These are phyloP conservation scores for Amphimedon queenslandica DNA, from an alignment of 37 sponge, comb jelly and placozoan species.

Conservation along the genomic window DNA sequence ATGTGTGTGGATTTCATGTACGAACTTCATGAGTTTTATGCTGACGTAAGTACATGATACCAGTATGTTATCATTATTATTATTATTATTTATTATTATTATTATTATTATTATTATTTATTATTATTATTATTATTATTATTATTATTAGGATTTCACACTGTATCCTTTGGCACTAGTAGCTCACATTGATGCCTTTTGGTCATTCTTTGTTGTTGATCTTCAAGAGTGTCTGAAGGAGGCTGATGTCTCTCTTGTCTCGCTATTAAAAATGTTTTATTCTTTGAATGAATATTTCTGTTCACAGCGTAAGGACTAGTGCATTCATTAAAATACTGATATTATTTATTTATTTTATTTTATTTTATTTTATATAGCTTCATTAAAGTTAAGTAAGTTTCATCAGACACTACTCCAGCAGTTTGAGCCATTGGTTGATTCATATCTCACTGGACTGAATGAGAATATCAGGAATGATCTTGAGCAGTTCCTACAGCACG, in stretches of 20 bases:
- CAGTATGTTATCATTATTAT: no score
- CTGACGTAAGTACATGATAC: conserved; percentile 16
- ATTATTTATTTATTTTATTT: neutral
- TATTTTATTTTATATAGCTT: conserved; percentile 7
- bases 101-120: no score
- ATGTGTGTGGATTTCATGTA: conserved; percentile 59
- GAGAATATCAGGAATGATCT: conserved; percentile 18
- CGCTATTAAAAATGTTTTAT: conserved; percentile 41
- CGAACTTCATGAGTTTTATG: conserved; percentile 55
- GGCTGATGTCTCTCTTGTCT: conserved; percentile 8
- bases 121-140: no score
- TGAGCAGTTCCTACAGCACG: neutral
- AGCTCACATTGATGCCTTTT: conserved; percentile 46
- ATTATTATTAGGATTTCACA: conserved; percentile 14
- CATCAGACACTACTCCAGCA: conserved; percentile 16
- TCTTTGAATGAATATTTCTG: conserved; percentile 43
- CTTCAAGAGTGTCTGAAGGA: conserved; percentile 15
- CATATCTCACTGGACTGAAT: conserved; percentile 15
- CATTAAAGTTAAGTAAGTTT: conserved; percentile 35
- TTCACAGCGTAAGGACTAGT: conserved; percentile 28
- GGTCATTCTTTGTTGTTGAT: conserved; percentile 46
- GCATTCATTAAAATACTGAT: neutral
- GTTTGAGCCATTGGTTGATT: conserved; percentile 28
- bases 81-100: no score
- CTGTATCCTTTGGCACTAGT: conserved; percentile 1